Evolutionary conservation across 2,888 invertebrate species (phyloP).

Genomic region (Magallana nippona): DNA sequence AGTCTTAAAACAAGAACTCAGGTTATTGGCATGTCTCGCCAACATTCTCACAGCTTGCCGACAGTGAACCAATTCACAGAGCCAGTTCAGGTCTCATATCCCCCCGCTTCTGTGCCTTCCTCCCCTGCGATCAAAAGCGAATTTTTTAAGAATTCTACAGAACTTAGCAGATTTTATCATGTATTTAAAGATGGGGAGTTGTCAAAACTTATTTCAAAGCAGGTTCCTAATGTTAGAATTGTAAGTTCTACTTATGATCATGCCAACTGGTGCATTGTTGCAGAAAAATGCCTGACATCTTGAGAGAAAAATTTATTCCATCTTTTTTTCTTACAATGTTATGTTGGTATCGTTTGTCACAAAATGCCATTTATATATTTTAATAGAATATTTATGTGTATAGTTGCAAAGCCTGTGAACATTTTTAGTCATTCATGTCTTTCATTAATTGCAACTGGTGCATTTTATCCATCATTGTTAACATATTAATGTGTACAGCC

Average conservation of each 20-base stretch:
- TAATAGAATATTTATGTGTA: background rate
- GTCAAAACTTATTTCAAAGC: slow-evolving; percentile 82
- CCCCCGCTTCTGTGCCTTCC: background rate
- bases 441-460: background rate
- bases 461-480: background rate
- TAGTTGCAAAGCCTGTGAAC: no score
- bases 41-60: slow-evolving; percentile 27
- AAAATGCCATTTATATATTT: background rate
- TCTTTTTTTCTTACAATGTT: background rate
- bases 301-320: background rate
- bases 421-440: slow-evolving; percentile 6
- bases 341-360: background rate
- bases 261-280: slow-evolving; percentile 95
- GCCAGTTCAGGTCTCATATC: background rate
- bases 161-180: slow-evolving; percentile 91
- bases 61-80: slow-evolving; percentile 27
- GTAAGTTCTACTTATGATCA: slow-evolving; percentile 92
- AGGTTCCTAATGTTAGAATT: slow-evolving; percentile 81
- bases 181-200: slow-evolving; percentile 90
- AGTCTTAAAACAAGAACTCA: slow-evolving; percentile 14
- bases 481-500: no score
- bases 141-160: slow-evolving; percentile 39
- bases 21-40: slow-evolving; percentile 24
- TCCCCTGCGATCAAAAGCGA: slow-evolving; percentile 19
- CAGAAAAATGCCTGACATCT: slow-evolving; percentile 82